Conservation (phyloP, 2,888 invertebrate genomes). For the Patella caerulea region DNA sequence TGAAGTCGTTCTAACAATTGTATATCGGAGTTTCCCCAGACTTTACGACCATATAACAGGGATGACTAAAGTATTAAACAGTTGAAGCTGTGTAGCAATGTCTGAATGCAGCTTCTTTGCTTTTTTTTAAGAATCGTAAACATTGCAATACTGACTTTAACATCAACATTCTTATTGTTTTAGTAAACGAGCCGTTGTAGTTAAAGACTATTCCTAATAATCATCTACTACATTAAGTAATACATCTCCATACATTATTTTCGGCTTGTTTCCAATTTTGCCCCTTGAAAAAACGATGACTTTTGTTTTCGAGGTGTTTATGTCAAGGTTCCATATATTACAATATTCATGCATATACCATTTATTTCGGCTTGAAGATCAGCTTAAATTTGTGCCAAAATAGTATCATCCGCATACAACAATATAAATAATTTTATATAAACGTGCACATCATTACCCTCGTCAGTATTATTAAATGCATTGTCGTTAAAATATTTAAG, state of each 20-base stretch:
- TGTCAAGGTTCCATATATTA: constrained; percentile 19
- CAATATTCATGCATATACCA: neutral
- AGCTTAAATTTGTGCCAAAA: constrained; percentile 15
- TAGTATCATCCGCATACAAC: constrained; percentile 32
- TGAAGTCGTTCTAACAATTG: too few relatives aligned
- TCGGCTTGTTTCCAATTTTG: neutral
- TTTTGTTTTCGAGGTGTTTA: constrained; percentile 33
- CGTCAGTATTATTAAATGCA: neutral
- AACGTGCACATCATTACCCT: neutral
- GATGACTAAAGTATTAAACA: constrained; percentile 8
- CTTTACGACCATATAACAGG: too few relatives aligned
- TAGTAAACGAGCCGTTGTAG: constrained; percentile 9
- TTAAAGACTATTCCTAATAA: constrained; percentile 13
- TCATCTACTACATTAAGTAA: constrained; percentile 5
- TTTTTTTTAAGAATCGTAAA: neutral
- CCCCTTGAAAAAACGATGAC: constrained; percentile 26
- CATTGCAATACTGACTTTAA: constrained; percentile 19
- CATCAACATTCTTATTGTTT: constrained; percentile 2
- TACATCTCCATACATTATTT: neutral
- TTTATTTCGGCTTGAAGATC: too few relatives aligned
- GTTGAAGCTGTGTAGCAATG: constrained; percentile 1
- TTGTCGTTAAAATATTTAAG: neutral
- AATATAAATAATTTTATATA: constrained; percentile 25
- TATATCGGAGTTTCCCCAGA: too few relatives aligned
- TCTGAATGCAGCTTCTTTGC: constrained; percentile 8